Base-by-base conservation (phyloP, 2,797 vertebrate species). In the Typhlichthys subterraneus region DNA sequence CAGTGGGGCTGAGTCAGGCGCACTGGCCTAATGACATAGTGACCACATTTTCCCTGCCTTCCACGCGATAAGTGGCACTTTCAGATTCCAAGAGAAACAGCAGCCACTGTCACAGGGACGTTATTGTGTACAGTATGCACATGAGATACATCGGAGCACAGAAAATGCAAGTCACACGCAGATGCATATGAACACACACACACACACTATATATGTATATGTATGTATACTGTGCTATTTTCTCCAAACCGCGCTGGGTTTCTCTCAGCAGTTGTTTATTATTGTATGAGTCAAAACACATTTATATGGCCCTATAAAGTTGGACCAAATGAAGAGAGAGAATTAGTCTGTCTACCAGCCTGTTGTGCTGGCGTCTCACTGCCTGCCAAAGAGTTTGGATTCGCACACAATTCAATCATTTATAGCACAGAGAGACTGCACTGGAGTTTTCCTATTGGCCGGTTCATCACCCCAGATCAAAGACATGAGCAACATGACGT, bases 1-100 rank as follows among this genome's bases (percentile, higher is more conserved):
- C 58, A 70, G 68, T 73, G 66, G 68, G 83, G 79, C 79, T 75
- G 83, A 82, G 82, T 81, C 17, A 61, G 68, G 77, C 85, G 80
- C 84, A 70, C 76, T 87, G 82, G 68, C 81, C 77, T 80, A 82
- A 73, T 85, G 83, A 88, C 85, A 88, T 68, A 80, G 80, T 88
- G 78, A 88, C 77, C 84, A 85, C 88, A 86, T 80, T 75, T 68
- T 70, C 59, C 65, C 70, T 5, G 47, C 56, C 69, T 80, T 61
- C 42, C 47, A 63, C 14, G 75, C 73, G 75, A 56, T 80, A 80
- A 85, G 82, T 80, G 69, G 70, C 72, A 68, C 78, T 70, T 51
- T 76, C 14, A 29, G 64, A 75, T 83, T 85, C 76, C 79, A 81
- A 42, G 59, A 76, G 81, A 79, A 75, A 46, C 59, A 67, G 75